These are phyloP conservation scores for Diarsia brunnea DNA, from an alignment of 2,888 invertebrate species.

Conservation along the genomic window DNA sequence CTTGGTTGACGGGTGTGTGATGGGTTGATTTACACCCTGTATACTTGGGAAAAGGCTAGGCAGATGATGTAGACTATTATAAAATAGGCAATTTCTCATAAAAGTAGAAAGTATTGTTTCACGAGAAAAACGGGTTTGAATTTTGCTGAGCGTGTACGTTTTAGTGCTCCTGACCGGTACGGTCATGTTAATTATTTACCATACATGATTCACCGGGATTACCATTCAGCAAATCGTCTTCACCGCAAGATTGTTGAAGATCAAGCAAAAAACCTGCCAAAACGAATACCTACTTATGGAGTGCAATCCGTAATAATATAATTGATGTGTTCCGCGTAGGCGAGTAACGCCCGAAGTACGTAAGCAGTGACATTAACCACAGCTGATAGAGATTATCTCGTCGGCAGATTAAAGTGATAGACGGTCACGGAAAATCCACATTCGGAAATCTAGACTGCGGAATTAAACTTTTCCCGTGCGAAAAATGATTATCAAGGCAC, in stretches of 20 bases:
- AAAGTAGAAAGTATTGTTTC: too few species aligned
- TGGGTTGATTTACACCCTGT: too few species aligned
- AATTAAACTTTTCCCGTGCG: slow-evolving; percentile 3
- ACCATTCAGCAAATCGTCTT: slow-evolving; percentile 32
- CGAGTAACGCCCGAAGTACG: slow-evolving; percentile 33
- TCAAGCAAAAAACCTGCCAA: slow-evolving; percentile 38
- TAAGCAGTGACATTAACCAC: slow-evolving; percentile 31
- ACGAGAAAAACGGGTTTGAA: too few species aligned
- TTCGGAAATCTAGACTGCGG: background rate
- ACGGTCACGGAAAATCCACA: slow-evolving; percentile 5
- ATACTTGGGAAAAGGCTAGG: too few species aligned
- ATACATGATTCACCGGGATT: slow-evolving; percentile 55
- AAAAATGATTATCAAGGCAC: background rate
- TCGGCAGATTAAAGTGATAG: slow-evolving; percentile 31
- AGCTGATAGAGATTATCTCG: slow-evolving; percentile 33
- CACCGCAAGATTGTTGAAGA: slow-evolving; percentile 14
- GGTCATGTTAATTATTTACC: too few species aligned
- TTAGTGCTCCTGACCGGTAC: too few species aligned
- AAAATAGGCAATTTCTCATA: too few species aligned
- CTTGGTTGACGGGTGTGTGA: too few species aligned
- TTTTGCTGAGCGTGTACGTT: too few species aligned
- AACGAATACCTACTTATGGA: slow-evolving; percentile 18
- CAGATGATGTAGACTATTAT: too few species aligned
- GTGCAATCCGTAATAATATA: slow-evolving; percentile 30
- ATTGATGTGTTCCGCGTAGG: slow-evolving; percentile 35